Base-by-base conservation (phyloP, 2,888 invertebrate species). In the Chromoteleia sp. region DNA sequence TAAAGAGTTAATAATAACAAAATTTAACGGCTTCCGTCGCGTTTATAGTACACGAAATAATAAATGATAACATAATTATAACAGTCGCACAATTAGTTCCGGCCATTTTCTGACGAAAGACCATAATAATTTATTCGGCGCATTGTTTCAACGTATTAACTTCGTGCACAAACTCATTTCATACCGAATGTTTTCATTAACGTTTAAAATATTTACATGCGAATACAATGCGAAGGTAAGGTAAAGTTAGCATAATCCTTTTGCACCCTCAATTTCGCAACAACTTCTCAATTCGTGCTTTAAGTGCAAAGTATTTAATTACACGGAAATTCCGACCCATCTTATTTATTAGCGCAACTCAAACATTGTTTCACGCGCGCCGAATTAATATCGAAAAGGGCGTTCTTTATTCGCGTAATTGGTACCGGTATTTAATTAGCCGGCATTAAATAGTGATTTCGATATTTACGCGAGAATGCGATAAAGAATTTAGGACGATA, bases 121-220 rank as follows among this genome's bases (percentile, higher is more conserved):
- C n/a, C 30, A 7, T 33, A 75, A 75, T 56, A 65, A 54, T 65
- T 65, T 21, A 65, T 45, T 1, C n/a, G 17, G 36, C 8, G 41
- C 75, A 67, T 58, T 67, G 67, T 75, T 67, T 41, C 67, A 33
- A 58, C 50, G 50, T 56, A 65, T 74, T 75, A 67, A 67, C 58
- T 75, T 50, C 67, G 58, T 67, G 67, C 30, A 33, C 25, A 36
- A 50, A 75, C 58, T 67, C 56, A 67, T 59, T 75, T 75, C 58
- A 21, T 33, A 45, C 41, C 50, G 19, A 75, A 75, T 67, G 67
- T 67, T 75, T 75, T 58, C 75, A 58, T 58, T 65, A 75, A 48
- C 58, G 41, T 39, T 58, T 75, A 59, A 65, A 75, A 67, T 75
- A 75, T 67, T 65, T 75, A 65, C 41, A 45, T 15, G 52, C 52